These are phyloP conservation scores for Babylonia areolata DNA, from an alignment of 1,140 invertebrate genomes.

Conservation along the genomic window DNA sequence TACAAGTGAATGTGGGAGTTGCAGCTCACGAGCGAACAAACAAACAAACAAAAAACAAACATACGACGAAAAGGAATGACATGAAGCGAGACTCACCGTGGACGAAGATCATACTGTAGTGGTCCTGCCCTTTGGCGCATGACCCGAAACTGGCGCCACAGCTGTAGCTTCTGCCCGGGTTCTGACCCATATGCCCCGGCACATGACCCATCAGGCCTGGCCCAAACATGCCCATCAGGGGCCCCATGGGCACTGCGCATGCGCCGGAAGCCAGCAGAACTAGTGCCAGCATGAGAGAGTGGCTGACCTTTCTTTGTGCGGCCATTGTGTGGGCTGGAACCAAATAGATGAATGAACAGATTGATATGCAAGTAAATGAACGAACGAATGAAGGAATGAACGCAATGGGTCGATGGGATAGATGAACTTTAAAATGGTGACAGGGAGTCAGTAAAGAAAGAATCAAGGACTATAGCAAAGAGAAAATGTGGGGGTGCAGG, in stretches of 20 bases:
- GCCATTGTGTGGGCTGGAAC: neutral
- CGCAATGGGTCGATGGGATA: too few relatives aligned
- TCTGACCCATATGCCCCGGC: neutral
- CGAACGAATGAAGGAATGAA: too few relatives aligned
- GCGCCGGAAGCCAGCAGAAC: conserved; percentile 2
- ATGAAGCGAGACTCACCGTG: too few relatives aligned
- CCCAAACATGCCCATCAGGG: neutral
- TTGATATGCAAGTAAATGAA: neutral
- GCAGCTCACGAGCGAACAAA: too few relatives aligned
- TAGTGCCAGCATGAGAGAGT: neutral
- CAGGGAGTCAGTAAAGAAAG: too few relatives aligned
- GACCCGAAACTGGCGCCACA: conserved; percentile 3
- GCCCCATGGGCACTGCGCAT: neutral
- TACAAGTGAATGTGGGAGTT: too few relatives aligned
- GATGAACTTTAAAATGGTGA: too few relatives aligned
- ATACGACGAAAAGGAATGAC: too few relatives aligned
- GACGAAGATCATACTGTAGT: neutral
- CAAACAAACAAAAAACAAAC: too few relatives aligned
- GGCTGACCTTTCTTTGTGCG: neutral
- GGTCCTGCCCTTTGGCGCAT: neutral
- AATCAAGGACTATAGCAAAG: too few relatives aligned
- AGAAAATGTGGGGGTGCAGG: too few relatives aligned
- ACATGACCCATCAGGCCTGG: neutral
- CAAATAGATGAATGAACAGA: neutral
- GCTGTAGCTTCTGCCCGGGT: neutral